Conservation (phyloP, 2,888 invertebrate genomes). For the Holacanthella duospinosa region DNA sequence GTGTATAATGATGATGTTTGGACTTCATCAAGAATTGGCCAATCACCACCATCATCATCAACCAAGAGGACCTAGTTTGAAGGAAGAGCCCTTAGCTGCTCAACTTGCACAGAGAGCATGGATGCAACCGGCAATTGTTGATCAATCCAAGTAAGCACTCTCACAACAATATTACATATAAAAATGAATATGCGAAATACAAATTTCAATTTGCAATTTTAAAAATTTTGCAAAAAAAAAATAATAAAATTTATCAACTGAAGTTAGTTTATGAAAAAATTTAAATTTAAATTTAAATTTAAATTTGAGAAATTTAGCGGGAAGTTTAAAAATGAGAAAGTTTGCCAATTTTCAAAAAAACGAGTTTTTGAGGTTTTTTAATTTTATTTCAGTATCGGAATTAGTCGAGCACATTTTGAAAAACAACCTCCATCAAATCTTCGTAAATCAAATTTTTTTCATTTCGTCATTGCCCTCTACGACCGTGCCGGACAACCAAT, state of each 20-base stretch:
- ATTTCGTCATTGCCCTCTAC: slow-evolving; percentile 97
- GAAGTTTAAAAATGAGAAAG: too few relatives aligned
- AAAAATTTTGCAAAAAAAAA: too few relatives aligned
- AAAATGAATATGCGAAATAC: background rate
- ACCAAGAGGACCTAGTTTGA: slow-evolving; percentile 67
- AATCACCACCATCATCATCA: slow-evolving; percentile 43
- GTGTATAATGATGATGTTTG: slow-evolving; percentile 37
- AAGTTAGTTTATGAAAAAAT: background rate
- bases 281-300: too few relatives aligned
- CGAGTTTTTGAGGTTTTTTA: background rate
- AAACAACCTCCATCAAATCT: slow-evolving; percentile 99
- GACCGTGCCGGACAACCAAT: slow-evolving; percentile 95
- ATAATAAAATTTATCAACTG: background rate
- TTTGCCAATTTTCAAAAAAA: too few relatives aligned
- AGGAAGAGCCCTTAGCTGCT: slow-evolving; percentile 61
- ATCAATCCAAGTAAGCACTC: slow-evolving; percentile 50
- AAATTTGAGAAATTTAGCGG: too few relatives aligned
- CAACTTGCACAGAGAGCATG: slow-evolving; percentile 55
- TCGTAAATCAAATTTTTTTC: slow-evolving; percentile 99
- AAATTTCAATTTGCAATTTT: background rate
- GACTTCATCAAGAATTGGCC: slow-evolving; percentile 33
- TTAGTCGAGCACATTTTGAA: slow-evolving; percentile 95
- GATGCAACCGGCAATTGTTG: slow-evolving; percentile 67
- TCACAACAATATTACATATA: background rate
- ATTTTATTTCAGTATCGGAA: slow-evolving; percentile 56